Conservation (phyloP, 2,888 invertebrate species). For the Gisinianus flammeolus region DNA sequence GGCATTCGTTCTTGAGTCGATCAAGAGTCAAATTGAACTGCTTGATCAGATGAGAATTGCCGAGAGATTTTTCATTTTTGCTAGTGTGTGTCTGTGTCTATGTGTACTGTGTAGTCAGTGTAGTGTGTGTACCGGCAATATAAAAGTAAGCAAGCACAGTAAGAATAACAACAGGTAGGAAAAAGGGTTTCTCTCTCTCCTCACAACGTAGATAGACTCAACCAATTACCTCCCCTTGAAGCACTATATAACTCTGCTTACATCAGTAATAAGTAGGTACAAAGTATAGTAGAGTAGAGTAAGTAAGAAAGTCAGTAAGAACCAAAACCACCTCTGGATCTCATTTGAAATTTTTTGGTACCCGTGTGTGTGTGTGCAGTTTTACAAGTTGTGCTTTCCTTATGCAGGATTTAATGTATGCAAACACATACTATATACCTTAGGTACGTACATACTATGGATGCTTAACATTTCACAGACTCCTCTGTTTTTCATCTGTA, state of each 20-base stretch:
- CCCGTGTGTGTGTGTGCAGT: background rate
- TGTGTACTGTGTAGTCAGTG: background rate
- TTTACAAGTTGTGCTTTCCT: background rate
- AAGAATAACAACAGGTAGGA: slow-evolving; percentile 22
- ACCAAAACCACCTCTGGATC: background rate
- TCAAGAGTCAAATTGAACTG: slow-evolving; percentile 40
- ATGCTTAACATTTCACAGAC: background rate
- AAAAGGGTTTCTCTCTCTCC: slow-evolving; percentile 32
- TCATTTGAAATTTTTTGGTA: background rate
- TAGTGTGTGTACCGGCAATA: background rate
- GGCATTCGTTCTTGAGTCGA: slow-evolving; percentile 17
- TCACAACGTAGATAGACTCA: background rate
- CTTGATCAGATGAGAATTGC: slow-evolving; percentile 29
- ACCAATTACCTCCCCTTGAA: background rate
- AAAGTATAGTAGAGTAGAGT: background rate
- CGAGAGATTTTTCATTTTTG: slow-evolving; percentile 14
- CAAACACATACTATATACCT: too few relatives aligned
- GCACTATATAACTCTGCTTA: background rate
- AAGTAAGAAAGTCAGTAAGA: background rate
- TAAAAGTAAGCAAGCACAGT: background rate
- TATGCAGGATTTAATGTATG: too few relatives aligned
- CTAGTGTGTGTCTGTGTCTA: background rate
- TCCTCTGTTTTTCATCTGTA: too few relatives aligned
- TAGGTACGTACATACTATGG: background rate
- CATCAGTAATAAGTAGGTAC: background rate